Evolutionary conservation across 2,797 vertebrate genomes (phyloP).

Genomic region (Sebastes itinus): DNA sequence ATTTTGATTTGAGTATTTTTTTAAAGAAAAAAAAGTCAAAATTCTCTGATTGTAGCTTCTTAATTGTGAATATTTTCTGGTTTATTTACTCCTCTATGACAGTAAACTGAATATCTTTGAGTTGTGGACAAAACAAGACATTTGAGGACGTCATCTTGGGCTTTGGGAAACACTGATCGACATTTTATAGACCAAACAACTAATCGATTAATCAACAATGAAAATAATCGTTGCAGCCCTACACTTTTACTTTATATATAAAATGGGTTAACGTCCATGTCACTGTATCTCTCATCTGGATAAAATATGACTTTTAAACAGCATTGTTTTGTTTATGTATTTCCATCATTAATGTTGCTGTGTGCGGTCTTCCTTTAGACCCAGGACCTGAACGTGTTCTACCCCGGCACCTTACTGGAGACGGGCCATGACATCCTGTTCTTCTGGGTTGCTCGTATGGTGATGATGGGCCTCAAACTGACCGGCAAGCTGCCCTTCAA

Average conservation of each 20-base stretch:
- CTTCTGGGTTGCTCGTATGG: slow-evolving; percentile 97
- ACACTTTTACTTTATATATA: background rate
- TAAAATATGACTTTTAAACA: background rate
- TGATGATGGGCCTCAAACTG: slow-evolving; percentile 93
- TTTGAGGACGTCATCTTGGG: too few species aligned
- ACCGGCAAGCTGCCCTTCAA: slow-evolving; percentile 91
- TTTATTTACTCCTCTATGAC: too few species aligned
- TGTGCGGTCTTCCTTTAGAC: slow-evolving; percentile 66
- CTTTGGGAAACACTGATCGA: too few species aligned
- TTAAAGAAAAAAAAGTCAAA: too few species aligned
- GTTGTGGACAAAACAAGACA: too few species aligned
- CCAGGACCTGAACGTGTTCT: slow-evolving; percentile 90
- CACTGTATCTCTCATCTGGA: background rate
- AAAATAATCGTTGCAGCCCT: too few species aligned
- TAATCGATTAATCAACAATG: too few species aligned
- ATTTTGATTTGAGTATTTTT: too few species aligned
- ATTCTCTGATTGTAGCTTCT: too few species aligned
- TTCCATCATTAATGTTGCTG: background rate
- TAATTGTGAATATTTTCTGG: too few species aligned
- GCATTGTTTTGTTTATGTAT: background rate
- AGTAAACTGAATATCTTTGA: too few species aligned
- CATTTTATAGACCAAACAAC: too few species aligned
- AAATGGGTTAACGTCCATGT: background rate
- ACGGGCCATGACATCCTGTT: slow-evolving; percentile 95
- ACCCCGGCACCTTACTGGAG: slow-evolving; percentile 91